Evolutionary conservation across 2,888 invertebrate genomes (phyloP), one percentile per base, ranked within the genome.

Genomic region (Didymodactylos carnosus): DNA sequence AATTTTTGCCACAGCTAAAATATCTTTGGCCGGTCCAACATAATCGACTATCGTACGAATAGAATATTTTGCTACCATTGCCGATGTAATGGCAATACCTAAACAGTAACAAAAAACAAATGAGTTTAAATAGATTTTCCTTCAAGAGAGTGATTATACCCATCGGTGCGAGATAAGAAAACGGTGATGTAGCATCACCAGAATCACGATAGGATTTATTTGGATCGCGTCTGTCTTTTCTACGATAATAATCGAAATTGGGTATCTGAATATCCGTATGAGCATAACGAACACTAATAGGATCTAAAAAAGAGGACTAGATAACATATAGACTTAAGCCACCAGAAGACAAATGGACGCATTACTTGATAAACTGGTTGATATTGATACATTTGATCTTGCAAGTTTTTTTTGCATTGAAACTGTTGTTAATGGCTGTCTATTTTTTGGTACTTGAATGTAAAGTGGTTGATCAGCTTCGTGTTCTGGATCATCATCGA

Each of bases 1-100:
- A 81, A 95, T 91, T 83, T 93, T 92, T 73, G 95, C 92, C 85
- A 95, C 83, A 78, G 97, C 97, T 82, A 95, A 86, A 5, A 95
- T 94, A 86, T 97, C 95, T 77, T 92, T 91, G 0, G 93, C 88
- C 1, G 95, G 91, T 72, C 90, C 88, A 90, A 97, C 90, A 2
- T 89, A 89, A 16, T 87, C 85, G 1, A 95, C 87, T 77, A 93
- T 88, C 75, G 90, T 88, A 1, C 88, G 88, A n/a, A 95, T 91
- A 1, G 91, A 79, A 1, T 89, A 86, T 83, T 97, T 97, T 53
- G 92, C 91, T 0, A 87, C 88, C 81, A 94, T 94, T 0, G 89
- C 89, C 53, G 87, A 86, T 49, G 88, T 88, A 11, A 92, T 86
- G 75, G 89, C 88, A 72, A 89, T 88, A 79, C 88, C 92, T 90